Conservation (phyloP, 2,797 vertebrate genomes). For the Crax fasciolata region DNA sequence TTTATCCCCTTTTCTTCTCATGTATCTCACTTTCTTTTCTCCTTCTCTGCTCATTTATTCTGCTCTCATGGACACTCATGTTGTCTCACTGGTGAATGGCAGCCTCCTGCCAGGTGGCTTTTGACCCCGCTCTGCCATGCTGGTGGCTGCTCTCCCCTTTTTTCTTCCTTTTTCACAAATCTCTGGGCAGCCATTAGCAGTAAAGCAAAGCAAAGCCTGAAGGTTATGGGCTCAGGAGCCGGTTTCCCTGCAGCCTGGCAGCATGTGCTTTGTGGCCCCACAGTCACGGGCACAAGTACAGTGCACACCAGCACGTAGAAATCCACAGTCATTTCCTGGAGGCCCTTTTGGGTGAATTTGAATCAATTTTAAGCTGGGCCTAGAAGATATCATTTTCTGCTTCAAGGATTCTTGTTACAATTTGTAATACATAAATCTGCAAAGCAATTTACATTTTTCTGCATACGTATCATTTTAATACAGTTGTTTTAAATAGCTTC, state of each 20-base stretch:
- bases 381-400: slow-evolving; percentile 9
- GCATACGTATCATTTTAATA: not conserved
- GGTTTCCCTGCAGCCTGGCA: not conserved
- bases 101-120: not conserved
- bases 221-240: not conserved
- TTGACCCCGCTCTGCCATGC: rapidly evolving
- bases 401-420: slow-evolving; percentile 15
- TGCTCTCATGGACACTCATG: not conserved
- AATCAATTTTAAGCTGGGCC: not conserved
- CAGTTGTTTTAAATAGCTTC: not conserved
- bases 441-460: slow-evolving; percentile 7
- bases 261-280: not conserved
- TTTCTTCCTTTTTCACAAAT: not conserved
- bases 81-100: not conserved
- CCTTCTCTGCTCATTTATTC: not conserved
- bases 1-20: not conserved
- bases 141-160: not conserved
- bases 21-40: not conserved
- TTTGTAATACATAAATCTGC: slow-evolving; percentile 35
- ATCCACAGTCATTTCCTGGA: not conserved
- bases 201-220: not conserved
- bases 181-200: not conserved
- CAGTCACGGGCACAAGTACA: rapidly evolving
- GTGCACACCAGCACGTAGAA: not conserved
- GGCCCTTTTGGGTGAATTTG: not conserved